Evolutionary conservation across 2,888 invertebrate genomes (phyloP).

Genomic region (Dermolepida albohirtum): DNA sequence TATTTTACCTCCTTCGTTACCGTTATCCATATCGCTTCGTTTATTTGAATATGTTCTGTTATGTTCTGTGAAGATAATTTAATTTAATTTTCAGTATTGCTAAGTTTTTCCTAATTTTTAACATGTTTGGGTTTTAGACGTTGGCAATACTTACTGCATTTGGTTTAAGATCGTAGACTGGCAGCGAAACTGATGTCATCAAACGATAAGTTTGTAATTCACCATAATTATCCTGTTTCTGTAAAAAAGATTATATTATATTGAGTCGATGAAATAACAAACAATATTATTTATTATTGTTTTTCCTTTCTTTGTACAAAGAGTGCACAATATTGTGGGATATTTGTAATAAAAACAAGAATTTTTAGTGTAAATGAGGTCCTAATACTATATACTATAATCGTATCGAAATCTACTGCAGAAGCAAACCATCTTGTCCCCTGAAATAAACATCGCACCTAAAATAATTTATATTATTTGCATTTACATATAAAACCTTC

Average conservation of each 20-base stretch:
- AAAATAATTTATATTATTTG: too few relatives aligned
- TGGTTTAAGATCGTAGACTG: constrained; percentile 89
- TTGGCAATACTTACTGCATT: constrained; percentile 77
- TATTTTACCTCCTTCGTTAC: constrained; percentile 88
- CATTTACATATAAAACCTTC: too few relatives aligned
- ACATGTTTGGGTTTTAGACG: background rate
- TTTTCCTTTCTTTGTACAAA: too few relatives aligned
- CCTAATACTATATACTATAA: too few relatives aligned
- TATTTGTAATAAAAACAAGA: too few relatives aligned
- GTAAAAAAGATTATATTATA: constrained; percentile 43
- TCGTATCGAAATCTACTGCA: too few relatives aligned
- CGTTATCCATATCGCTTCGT: constrained; percentile 94
- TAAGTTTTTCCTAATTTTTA: background rate
- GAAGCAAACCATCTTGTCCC: too few relatives aligned
- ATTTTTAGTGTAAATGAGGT: too few relatives aligned
- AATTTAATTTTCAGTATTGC: constrained; percentile 2
- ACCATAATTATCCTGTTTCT: constrained; percentile 74
- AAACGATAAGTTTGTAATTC: constrained; percentile 79
- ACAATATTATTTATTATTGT: too few relatives aligned
- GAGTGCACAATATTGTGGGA: too few relatives aligned
- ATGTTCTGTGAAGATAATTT: constrained; percentile 87
- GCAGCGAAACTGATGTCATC: constrained; percentile 94
- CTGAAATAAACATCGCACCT: too few relatives aligned
- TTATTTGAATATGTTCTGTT: constrained; percentile 95
- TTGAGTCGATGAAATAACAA: too few relatives aligned